Evolutionary conservation across 2,888 invertebrate species (phyloP).

Genomic region (Meiosimyza platycephala): DNA sequence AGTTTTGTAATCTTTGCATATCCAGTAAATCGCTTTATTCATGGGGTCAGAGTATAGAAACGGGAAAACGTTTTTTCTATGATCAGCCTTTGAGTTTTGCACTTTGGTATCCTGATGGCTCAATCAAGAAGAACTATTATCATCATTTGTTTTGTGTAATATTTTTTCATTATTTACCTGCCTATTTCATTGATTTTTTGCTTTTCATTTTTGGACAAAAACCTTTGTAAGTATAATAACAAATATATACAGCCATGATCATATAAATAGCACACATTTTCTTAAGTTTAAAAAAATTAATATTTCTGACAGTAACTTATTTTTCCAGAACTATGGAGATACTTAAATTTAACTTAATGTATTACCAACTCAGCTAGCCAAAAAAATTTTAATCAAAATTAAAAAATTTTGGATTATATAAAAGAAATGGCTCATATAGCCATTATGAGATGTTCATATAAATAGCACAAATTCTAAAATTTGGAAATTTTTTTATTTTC

Average conservation of each 20-base stretch:
- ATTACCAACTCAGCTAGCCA: too few relatives aligned
- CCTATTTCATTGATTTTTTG: conserved; percentile 80
- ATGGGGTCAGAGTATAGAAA: conserved; percentile 85
- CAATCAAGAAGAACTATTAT: conserved; percentile 75
- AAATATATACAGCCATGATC: conserved; percentile 8
- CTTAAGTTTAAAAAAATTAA: too few relatives aligned
- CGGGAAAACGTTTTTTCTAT: conserved; percentile 71
- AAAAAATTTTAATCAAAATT: too few relatives aligned
- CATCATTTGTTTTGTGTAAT: conserved; percentile 76
- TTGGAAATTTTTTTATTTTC: too few relatives aligned
- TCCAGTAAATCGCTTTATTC: conserved; percentile 82
- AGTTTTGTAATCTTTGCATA: conserved; percentile 77
- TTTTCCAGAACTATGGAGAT: too few relatives aligned
- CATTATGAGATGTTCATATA: too few relatives aligned
- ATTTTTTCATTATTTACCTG: conserved; percentile 81
- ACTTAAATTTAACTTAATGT: too few relatives aligned
- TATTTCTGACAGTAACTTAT: too few relatives aligned
- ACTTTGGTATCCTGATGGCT: conserved; percentile 84
- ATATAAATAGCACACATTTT: too few relatives aligned
- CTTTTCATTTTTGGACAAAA: conserved; percentile 76
- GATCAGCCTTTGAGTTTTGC: conserved; percentile 82
- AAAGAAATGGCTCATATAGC: too few relatives aligned
- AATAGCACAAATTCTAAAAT: too few relatives aligned
- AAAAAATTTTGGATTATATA: too few relatives aligned
- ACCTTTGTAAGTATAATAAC: conserved; percentile 76